Evolutionary conservation across 2,888 invertebrate genomes (phyloP).

Genomic region (Tethea ocularis): DNA sequence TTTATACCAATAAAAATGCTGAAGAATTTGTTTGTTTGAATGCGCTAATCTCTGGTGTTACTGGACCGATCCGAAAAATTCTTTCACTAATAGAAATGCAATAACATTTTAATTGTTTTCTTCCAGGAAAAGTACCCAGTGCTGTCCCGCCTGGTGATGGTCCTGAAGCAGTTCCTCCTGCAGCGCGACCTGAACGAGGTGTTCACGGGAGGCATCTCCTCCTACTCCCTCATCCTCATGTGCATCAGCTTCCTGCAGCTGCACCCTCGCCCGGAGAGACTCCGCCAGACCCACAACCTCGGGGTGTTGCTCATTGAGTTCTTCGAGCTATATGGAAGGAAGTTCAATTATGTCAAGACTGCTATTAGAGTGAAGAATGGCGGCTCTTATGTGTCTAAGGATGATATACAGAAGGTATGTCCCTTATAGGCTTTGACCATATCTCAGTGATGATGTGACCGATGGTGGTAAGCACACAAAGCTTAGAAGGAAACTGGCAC

Average conservation of each 20-base stretch:
- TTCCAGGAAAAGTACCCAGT: conserved; percentile 90
- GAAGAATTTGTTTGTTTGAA: too few species aligned
- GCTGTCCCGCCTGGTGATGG: conserved; percentile 96
- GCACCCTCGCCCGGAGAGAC: conserved; percentile 93
- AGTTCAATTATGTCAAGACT: conserved; percentile 97
- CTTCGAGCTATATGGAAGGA: conserved; percentile 97
- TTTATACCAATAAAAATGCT: too few species aligned
- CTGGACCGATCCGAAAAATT: too few species aligned
- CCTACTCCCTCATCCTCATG: conserved; percentile 99
- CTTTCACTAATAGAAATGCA: too few species aligned
- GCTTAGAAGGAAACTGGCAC: too few species aligned
- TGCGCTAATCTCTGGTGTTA: too few species aligned
- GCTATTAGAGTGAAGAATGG: conserved; percentile 97
- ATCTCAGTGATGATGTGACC: too few species aligned
- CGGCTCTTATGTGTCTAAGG: conserved; percentile 96
- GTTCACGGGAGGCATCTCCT: conserved; percentile 99
- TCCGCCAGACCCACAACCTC: conserved; percentile 87
- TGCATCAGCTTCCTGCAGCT: conserved; percentile 98
- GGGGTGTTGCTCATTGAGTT: conserved; percentile 98
- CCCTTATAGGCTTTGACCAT: too few species aligned
- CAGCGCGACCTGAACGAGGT: conserved; percentile 99
- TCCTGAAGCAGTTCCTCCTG: conserved; percentile 98
- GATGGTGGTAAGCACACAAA: too few species aligned
- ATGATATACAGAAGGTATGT: conserved; percentile 89
- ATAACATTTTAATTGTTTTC: neutral